Percentiles rank a stretch among this genome's conserved stretches.
phyloP scores from a whole-genome alignment of 2,888 invertebrate genomes.

The Dusona sp. region DNA sequence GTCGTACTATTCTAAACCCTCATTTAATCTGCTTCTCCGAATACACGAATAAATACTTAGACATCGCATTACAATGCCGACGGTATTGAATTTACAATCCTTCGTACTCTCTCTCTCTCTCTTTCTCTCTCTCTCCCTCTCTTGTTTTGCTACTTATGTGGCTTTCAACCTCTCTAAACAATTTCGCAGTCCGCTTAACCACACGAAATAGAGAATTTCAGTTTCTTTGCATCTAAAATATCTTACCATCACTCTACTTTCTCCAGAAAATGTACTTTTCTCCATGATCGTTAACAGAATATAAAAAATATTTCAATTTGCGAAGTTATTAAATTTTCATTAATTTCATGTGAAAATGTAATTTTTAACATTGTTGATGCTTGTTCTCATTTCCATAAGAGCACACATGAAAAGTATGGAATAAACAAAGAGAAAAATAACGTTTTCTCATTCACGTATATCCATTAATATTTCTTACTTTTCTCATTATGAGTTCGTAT shows the following conservation, averaged over 20 bases:
- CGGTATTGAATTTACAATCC: no score
- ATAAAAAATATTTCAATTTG: not conserved
- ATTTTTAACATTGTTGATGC: not conserved
- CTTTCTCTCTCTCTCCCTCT: not conserved
- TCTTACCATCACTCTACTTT: not conserved
- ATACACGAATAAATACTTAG: conserved; percentile 12
- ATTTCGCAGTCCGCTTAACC: not conserved
- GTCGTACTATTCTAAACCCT: conserved; percentile 54
- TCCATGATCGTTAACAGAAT: not conserved
- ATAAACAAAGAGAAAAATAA: not conserved
- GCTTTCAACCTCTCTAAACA: not conserved
- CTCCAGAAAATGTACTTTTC: not conserved
- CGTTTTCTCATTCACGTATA: not conserved
- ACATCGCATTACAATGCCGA: not conserved
- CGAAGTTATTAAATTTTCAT: not conserved
- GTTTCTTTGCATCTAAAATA: not conserved
- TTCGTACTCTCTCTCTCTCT: not conserved
- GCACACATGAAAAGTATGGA: not conserved
- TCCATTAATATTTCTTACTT: not conserved
- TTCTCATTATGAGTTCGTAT: not conserved
- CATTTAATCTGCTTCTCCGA: conserved; percentile 2
- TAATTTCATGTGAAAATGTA: not conserved
- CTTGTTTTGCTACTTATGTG: not conserved
- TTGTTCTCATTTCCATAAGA: not conserved
- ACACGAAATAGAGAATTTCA: not conserved